Evolutionary conservation across 2,888 invertebrate species (phyloP).

Genomic region (Melanostoma mellinum): DNA sequence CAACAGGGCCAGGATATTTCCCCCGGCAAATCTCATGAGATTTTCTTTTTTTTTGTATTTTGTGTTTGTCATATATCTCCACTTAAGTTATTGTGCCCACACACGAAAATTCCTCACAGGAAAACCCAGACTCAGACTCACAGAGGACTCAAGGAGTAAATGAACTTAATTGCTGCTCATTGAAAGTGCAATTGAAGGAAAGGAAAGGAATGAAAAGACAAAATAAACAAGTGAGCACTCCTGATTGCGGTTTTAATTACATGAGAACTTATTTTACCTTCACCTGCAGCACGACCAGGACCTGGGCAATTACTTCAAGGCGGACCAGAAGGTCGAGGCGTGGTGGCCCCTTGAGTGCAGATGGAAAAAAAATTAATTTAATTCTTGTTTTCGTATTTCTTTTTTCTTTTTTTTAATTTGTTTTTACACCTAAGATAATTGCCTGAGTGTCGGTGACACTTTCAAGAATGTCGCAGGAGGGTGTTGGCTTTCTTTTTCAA

Average conservation of each 20-base stretch:
- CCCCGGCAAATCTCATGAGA: slow-evolving; percentile 58
- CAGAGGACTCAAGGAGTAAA: slow-evolving; percentile 64
- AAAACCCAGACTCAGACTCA: slow-evolving; percentile 34
- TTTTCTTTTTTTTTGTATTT: slow-evolving; percentile 31
- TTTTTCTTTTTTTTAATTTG: slow-evolving; percentile 74
- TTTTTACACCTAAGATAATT: slow-evolving; percentile 81
- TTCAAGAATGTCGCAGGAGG: slow-evolving; percentile 74
- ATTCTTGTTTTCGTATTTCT: slow-evolving; percentile 44
- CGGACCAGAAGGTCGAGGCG: neutral
- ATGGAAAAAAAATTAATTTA: slow-evolving; percentile 63
- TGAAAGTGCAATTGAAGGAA: slow-evolving; percentile 66
- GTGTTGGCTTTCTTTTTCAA: slow-evolving; percentile 29
- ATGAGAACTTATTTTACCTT: slow-evolving; percentile 73
- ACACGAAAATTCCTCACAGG: slow-evolving; percentile 23
- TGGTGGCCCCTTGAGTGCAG: slow-evolving; percentile 34
- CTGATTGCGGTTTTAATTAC: slow-evolving; percentile 77
- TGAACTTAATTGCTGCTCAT: slow-evolving; percentile 72
- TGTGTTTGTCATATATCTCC: slow-evolving; percentile 49
- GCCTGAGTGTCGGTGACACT: slow-evolving; percentile 81
- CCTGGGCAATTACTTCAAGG: slow-evolving; percentile 57
- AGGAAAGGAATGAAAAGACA: slow-evolving; percentile 54
- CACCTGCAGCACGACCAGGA: slow-evolving; percentile 62
- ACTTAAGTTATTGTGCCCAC: slow-evolving; percentile 58
- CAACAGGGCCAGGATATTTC: slow-evolving; percentile 55
- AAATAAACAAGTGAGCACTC: slow-evolving; percentile 69